Evolutionary conservation across 2,113 vertebrate species (phyloP), one percentile per base, ranked within the genome.

Genomic region (Alligator mississippiensis): DNA sequence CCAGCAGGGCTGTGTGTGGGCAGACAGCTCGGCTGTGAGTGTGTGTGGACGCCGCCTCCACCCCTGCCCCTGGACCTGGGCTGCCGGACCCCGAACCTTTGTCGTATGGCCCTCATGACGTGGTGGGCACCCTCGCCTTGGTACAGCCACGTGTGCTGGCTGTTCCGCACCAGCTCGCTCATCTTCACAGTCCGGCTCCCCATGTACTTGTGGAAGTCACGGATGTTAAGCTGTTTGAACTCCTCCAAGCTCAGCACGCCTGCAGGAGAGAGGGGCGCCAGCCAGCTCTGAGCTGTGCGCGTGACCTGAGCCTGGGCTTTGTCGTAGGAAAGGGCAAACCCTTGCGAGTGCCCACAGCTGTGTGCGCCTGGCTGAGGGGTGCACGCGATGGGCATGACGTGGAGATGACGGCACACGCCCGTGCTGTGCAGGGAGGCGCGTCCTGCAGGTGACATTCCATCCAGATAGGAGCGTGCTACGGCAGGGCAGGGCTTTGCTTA

Each of bases 121-220:
- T 98, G 98, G 95, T 99, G 99, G 28, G 99, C 98, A 8, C 99
- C 99, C 58, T 98, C 98, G 0, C 99, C 99, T 93, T 99, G 99
- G 97, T 99, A 98, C 62, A 99, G 98, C 98, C 98, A 99, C 0
- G 99, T 99, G 90, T 99, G 98, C 91, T 98, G 98, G 97, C 98
- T 99, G 87, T 98, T 99, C 75, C 99, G 98, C 80, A 99, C 98
- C 93, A 98, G 90, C 62, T 98, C 98, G 9, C 96, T 98, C 95
- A 97, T 97, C 87, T 98, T 98, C 6, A 97, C 98, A 76, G 98
- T 96, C 66, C 96, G 98, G 80, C 90, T 98, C 68, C 98, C 98
- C 96, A 98, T 97, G 82, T 98, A 98, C 79, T 97, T 98, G 96
- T 98, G 98, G 91, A 99, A 99, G 86, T 98, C 97, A 22, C 98